A percentile compares a stretch with the other conserved stretches of the same genome.
These are phyloP conservation scores for Crocallis elinguaria DNA, from an alignment of 2,888 invertebrate species.

Conservation along the genomic window DNA sequence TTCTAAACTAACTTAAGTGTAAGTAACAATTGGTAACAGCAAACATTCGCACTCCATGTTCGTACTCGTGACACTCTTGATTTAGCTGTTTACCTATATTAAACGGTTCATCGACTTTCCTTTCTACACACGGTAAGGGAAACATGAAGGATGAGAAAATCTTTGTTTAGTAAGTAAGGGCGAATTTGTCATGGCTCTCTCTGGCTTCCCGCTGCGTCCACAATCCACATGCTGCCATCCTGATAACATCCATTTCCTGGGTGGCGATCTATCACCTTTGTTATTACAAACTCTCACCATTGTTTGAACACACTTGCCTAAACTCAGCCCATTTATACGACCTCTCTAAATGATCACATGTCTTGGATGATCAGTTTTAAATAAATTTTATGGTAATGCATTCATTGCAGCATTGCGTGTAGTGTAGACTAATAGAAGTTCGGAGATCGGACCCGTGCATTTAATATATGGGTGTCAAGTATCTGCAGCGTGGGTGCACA, in stretches of 20 bases:
- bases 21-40: slow-evolving; percentile 40
- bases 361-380: slow-evolving; percentile 52
- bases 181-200: slow-evolving; percentile 31
- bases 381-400: slow-evolving; percentile 73
- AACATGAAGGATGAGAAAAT: slow-evolving; percentile 16
- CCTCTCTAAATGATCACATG: slow-evolving; percentile 34
- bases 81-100: slow-evolving; percentile 15
- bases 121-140: slow-evolving; percentile 4
- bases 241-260: slow-evolving; percentile 70
- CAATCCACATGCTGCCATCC: slow-evolving; percentile 46
- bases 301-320: slow-evolving; percentile 52
- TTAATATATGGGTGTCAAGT: slow-evolving; percentile 66
- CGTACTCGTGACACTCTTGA: slow-evolving; percentile 20
- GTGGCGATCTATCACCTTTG: slow-evolving; percentile 62
- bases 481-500: slow-evolving; percentile 63
- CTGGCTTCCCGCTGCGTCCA: slow-evolving; percentile 58
- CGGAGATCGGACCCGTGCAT: slow-evolving; percentile 52
- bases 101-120: slow-evolving; percentile 4
- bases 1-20: slow-evolving; percentile 35
- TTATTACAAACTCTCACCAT: slow-evolving; percentile 64
- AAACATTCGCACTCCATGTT: slow-evolving; percentile 35
- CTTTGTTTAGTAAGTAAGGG: not conserved
- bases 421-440: slow-evolving; percentile 62
- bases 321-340: slow-evolving; percentile 32
- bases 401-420: slow-evolving; percentile 59